These are phyloP conservation scores for Actinia tenebrosa DNA, from an alignment of 64 coral and sea anemone species.

Conservation along the genomic window DNA sequence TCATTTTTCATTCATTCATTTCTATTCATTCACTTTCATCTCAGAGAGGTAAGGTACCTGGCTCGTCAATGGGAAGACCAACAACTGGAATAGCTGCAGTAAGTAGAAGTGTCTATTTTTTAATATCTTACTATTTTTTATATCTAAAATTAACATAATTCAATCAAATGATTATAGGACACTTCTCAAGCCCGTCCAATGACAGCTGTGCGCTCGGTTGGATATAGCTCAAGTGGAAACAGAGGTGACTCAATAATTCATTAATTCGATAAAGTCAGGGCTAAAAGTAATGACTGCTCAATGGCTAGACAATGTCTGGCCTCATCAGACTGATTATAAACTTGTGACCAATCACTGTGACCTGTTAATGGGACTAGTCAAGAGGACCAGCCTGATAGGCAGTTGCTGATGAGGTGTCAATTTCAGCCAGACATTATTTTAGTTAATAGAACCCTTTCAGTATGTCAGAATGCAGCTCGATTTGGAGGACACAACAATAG, in stretches of 20 bases:
- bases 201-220: slow-evolving; percentile 94
- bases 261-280: not conserved
- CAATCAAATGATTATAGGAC: slow-evolving; percentile 42
- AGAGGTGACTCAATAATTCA: not conserved
- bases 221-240: slow-evolving; percentile 62
- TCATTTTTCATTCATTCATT: not conserved
- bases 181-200: slow-evolving; percentile 88
- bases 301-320: too few species aligned
- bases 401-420: too few species aligned
- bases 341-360: too few species aligned
- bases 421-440: not conserved
- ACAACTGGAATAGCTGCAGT: slow-evolving; percentile 93
- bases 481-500: too few species aligned
- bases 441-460: too few species aligned
- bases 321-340: too few species aligned
- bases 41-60: slow-evolving; percentile 82
- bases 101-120: slow-evolving; percentile 25
- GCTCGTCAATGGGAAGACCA: slow-evolving; percentile 96
- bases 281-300: too few species aligned
- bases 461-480: too few species aligned
- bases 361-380: too few species aligned
- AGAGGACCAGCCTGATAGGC: too few species aligned
- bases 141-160: not conserved
- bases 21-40: not conserved
- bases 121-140: too few species aligned